Evolutionary conservation across 2,888 invertebrate species (phyloP), one percentile per base, ranked within the genome.

Genomic region (Heteropelma amictum): DNA sequence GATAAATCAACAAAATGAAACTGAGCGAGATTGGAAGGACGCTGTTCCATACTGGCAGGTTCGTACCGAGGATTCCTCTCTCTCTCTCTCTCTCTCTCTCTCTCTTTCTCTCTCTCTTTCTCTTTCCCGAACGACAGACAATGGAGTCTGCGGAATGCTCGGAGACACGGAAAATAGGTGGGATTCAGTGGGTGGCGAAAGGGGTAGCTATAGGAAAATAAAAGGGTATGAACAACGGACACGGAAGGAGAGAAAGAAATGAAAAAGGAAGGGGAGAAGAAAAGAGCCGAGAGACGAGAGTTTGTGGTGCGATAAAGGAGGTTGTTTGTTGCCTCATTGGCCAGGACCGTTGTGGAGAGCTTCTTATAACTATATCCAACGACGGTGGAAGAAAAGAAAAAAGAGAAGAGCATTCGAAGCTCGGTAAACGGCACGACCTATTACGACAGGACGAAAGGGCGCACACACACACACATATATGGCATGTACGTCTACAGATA

Each of bases 321-420:
- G 76, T 80, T 79, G 82, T 83, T 84, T 81, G 83, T 81, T 82
- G 82, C 79, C 82, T 83, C 81, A 81, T 83, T 82, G 82, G 77
- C 78, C 77, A 65, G 75, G 74, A 78, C 38, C 53, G 40, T 21
- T 54, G 35, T 47, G 12, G 54, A 54, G 47, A n/a, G n/a, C n/a
- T 33, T 72, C 21, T 45, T 72, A 67, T 67, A 67, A 60, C 56
- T 72, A 35, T 33, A 45, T 28, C 19, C 26, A 21, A n/a, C 58
- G 33, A 21, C 42, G 42, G 33, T 30, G 21, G 12, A 14, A 40
- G 42, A 26, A 40, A 51, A 19, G 67, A 74, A 76, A 82, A 77
- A 80, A 82, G 80, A 77, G 80, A 80, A 82, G 80, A 77, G 80
- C 79, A 69, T 80, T 77, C 79, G 72, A 77, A 71, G 69, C 72